Conservation (phyloP, 1,140 invertebrate species). For the Apis laboriosa region DNA sequence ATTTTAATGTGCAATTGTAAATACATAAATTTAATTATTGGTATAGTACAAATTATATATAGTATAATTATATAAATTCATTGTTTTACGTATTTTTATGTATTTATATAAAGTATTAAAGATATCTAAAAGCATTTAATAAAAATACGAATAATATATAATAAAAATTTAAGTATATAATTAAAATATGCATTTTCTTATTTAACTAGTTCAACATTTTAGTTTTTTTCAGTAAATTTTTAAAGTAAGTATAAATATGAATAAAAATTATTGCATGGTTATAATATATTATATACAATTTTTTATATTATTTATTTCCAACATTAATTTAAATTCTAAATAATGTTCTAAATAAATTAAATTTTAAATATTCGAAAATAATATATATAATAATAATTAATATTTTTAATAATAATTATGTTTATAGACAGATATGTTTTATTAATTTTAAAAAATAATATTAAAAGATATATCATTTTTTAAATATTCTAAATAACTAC, state of each 20-base stretch:
- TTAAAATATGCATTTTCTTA: background rate
- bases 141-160: background rate
- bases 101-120: conserved; percentile 12
- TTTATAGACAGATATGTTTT: too few species aligned
- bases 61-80: conserved; percentile 3
- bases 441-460: too few species aligned
- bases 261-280: background rate
- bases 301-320: background rate
- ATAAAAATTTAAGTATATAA: background rate
- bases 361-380: background rate
- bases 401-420: background rate
- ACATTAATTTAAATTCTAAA: background rate
- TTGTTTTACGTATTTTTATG: conserved; percentile 1
- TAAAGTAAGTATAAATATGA: background rate
- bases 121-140: background rate
- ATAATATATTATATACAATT: background rate
- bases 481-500: background rate
- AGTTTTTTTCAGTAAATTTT: background rate
- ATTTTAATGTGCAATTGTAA: conserved; percentile 26
- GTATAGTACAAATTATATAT: conserved; percentile 37
- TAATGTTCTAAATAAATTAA: too few species aligned
- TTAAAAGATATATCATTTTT: background rate
- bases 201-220: background rate
- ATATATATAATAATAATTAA: background rate
- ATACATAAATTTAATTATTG: conserved; percentile 23